Conservation (phyloP, 2,113 vertebrate genomes). For the Balaeniceps rex region DNA sequence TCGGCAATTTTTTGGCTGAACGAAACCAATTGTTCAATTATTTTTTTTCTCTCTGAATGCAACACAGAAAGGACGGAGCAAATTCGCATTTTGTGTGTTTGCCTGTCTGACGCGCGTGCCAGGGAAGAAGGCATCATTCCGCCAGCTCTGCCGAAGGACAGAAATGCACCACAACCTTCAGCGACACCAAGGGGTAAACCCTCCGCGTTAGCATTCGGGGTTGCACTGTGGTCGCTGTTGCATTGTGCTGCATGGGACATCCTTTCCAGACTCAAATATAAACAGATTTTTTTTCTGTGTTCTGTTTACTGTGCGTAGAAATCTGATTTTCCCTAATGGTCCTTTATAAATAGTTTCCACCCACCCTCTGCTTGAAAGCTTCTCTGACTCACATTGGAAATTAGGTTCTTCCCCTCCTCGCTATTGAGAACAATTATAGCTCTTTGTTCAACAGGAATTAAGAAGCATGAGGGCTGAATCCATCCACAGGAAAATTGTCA, state of each 20-base stretch:
- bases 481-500: conserved; percentile 61
- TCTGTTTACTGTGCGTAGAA: conserved; percentile 56
- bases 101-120: not conserved
- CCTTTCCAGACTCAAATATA: conserved; percentile 40
- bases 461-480: conserved; percentile 65
- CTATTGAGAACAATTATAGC: conserved; percentile 69
- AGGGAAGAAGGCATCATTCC: not conserved
- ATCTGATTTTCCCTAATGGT: conserved; percentile 58
- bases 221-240: not conserved
- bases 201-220: not conserved
- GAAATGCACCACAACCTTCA: not conserved
- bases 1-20: not conserved
- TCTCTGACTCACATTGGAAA: conserved; percentile 66
- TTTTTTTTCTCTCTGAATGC: not conserved
- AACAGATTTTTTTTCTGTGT: conserved; percentile 21
- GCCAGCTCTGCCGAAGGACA: not conserved
- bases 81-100: not conserved
- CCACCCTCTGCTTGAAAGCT: conserved; percentile 60
- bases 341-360: conserved; percentile 67
- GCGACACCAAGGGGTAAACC: not conserved
- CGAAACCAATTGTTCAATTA: not conserved
- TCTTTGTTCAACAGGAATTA: conserved; percentile 66
- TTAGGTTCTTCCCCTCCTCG: conserved; percentile 62
- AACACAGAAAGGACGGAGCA: not conserved
- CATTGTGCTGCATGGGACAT: not conserved